A percentile compares a stretch with the other conserved stretches of the same genome.
Conservation (phyloP, 2,113 vertebrate genomes). For the Pongo abelii region DNA sequence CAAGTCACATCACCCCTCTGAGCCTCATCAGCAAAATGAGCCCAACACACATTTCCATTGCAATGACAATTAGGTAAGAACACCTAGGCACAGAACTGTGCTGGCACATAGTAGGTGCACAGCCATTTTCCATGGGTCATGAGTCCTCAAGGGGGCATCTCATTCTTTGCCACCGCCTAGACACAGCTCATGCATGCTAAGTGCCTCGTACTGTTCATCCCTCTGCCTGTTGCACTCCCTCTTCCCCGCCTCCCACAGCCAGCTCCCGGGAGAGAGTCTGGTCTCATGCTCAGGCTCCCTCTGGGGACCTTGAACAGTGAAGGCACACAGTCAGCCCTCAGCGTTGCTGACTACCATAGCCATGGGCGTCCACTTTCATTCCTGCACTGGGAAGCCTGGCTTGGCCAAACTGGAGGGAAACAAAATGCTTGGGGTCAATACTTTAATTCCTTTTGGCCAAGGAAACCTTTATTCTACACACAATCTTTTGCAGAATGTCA, state of each 20-base stretch:
- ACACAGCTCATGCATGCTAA: accelerated
- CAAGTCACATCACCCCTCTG: not conserved
- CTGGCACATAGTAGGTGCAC: not conserved
- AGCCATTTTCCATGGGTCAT: not conserved
- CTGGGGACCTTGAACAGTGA: not conserved
- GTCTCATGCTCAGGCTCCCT: not conserved
- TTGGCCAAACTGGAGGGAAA: not conserved
- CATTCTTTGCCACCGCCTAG: not conserved
- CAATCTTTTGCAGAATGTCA: not conserved
- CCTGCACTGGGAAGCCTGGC: not conserved
- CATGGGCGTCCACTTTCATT: accelerated
- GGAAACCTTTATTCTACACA: not conserved
- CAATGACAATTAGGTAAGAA: not conserved
- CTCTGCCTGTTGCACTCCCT: not conserved
- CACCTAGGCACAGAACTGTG: accelerated
- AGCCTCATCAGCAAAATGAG: not conserved
- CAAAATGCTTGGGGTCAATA: not conserved
- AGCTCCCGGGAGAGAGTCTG: not conserved
- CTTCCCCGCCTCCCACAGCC: accelerated
- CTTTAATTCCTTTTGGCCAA: not conserved
- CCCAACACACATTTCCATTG: not conserved
- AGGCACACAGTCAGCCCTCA: not conserved
- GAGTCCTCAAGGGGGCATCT: not conserved
- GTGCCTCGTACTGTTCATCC: accelerated
- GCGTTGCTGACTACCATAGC: accelerated